Conservation (phyloP, 2,888 invertebrate genomes). For the Digitonthophagus gazella region DNA sequence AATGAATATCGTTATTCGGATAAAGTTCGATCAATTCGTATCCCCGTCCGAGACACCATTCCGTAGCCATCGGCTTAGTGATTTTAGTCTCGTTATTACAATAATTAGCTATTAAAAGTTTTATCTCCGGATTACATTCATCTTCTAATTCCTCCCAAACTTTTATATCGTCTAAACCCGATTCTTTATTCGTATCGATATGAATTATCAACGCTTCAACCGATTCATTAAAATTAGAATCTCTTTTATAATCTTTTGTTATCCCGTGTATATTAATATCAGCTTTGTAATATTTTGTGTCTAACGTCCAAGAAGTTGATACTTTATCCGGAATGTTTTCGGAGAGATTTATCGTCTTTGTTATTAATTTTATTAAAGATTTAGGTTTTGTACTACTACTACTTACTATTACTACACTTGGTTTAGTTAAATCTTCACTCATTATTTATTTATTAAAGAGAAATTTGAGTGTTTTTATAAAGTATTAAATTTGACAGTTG, state of each 20-base stretch:
- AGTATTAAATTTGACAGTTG: too few species aligned
- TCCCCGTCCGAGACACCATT: conserved; percentile 66
- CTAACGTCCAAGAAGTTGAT: conserved; percentile 57
- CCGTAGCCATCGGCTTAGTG: conserved; percentile 50
- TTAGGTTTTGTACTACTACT: conserved; percentile 48
- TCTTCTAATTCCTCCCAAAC: conserved; percentile 43
- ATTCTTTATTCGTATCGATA: conserved; percentile 59
- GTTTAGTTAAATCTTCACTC: conserved; percentile 33
- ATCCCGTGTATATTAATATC: conserved; percentile 59
- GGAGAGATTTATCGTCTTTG: conserved; percentile 37
- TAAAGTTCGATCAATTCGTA: conserved; percentile 70
- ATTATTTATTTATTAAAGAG: conserved; percentile 1
- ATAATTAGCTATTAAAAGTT: conserved; percentile 58
- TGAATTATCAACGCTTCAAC: conserved; percentile 64
- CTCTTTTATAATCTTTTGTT: conserved; percentile 50
- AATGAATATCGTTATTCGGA: conserved; percentile 47
- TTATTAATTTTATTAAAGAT: conserved; percentile 48
- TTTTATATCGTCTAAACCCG: conserved; percentile 46
- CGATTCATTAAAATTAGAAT: conserved; percentile 50
- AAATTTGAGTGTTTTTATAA: too few species aligned
- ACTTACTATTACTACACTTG: conserved; percentile 47
- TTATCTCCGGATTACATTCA: conserved; percentile 54
- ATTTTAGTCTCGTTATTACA: conserved; percentile 51
- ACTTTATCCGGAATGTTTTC: conserved; percentile 36
- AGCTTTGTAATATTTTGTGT: conserved; percentile 71